Percentiles rank a stretch among this genome's conserved stretches.
These are phyloP conservation scores for Thymelicus sylvestris DNA, from an alignment of 2,888 invertebrate genomes.

Conservation along the genomic window DNA sequence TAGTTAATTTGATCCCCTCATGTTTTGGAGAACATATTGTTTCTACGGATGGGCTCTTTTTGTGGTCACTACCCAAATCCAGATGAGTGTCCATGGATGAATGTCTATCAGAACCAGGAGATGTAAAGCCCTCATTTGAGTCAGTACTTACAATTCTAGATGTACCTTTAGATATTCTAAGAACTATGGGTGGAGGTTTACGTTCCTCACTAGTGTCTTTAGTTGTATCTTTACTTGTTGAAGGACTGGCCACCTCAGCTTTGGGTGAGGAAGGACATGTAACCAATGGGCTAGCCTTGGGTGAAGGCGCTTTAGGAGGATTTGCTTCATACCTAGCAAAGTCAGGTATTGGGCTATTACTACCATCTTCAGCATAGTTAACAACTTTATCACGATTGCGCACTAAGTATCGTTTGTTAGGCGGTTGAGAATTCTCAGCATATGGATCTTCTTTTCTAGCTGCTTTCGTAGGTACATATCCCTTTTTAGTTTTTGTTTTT, in stretches of 20 bases:
- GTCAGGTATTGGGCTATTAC: slow-evolving; percentile 81
- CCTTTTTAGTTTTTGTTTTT: slow-evolving; percentile 71
- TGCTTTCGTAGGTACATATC: slow-evolving; percentile 72
- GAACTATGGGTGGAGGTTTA: slow-evolving; percentile 92
- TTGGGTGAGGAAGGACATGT: slow-evolving; percentile 70
- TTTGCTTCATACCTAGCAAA: slow-evolving; percentile 69
- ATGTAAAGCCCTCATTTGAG: slow-evolving; percentile 86
- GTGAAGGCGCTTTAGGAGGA: slow-evolving; percentile 68
- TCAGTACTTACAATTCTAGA: slow-evolving; percentile 87
- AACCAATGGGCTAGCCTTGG: slow-evolving; percentile 75
- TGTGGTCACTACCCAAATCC: slow-evolving; percentile 72
- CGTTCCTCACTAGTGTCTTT: slow-evolving; percentile 77
- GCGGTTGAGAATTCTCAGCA: slow-evolving; percentile 73
- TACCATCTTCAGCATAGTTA: slow-evolving; percentile 87
- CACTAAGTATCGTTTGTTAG: slow-evolving; percentile 80
- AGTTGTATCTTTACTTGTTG: slow-evolving; percentile 75
- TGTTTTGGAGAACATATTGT: slow-evolving; percentile 79
- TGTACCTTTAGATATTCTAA: slow-evolving; percentile 93
- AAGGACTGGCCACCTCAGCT: slow-evolving; percentile 73
- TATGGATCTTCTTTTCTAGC: slow-evolving; percentile 73
- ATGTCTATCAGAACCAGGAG: slow-evolving; percentile 81
- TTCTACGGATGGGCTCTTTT: slow-evolving; percentile 74
- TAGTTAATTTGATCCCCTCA: slow-evolving; percentile 81
- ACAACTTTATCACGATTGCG: slow-evolving; percentile 86
- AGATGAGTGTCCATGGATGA: slow-evolving; percentile 78